phyloP scores from a whole-genome alignment of 2,888 invertebrate species.

The Acronicta psi region DNA sequence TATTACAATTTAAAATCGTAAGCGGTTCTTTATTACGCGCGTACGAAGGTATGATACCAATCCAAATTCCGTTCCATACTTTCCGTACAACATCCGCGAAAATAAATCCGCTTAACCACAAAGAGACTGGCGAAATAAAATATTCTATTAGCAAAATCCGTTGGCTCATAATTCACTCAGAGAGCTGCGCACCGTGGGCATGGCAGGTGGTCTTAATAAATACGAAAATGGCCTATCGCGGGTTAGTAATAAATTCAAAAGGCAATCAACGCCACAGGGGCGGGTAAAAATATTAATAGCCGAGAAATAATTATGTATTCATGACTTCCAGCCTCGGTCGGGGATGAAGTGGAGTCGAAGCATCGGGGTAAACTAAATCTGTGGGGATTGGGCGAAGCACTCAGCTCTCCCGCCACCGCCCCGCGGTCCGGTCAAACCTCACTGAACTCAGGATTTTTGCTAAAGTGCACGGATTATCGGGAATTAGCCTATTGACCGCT shows the following conservation, averaged over 20 bases:
- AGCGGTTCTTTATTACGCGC: constrained; percentile 1
- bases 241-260: constrained; percentile 89
- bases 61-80: constrained; percentile 53
- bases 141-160: constrained; percentile 87
- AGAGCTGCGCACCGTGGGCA: constrained; percentile 75
- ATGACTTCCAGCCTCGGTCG: constrained; percentile 76
- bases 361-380: constrained; percentile 74
- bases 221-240: constrained; percentile 86
- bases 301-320: constrained; percentile 88
- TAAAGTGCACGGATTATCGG: constrained; percentile 55
- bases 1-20: constrained; percentile 21
- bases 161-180: constrained; percentile 84
- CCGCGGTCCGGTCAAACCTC: constrained; percentile 33
- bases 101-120: constrained; percentile 75
- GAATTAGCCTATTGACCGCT: constrained; percentile 42
- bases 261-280: constrained; percentile 88
- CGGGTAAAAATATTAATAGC: constrained; percentile 88
- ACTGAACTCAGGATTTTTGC: constrained; percentile 35
- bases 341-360: constrained; percentile 65
- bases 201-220: constrained; percentile 89
- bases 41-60: constrained; percentile 14
- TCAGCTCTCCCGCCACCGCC: constrained; percentile 26
- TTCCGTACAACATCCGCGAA: constrained; percentile 62
- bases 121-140: constrained; percentile 79
- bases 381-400: constrained; percentile 65